These are phyloP conservation scores for Tachina grossa DNA, from an alignment of 2,888 invertebrate genomes.

Conservation along the genomic window DNA sequence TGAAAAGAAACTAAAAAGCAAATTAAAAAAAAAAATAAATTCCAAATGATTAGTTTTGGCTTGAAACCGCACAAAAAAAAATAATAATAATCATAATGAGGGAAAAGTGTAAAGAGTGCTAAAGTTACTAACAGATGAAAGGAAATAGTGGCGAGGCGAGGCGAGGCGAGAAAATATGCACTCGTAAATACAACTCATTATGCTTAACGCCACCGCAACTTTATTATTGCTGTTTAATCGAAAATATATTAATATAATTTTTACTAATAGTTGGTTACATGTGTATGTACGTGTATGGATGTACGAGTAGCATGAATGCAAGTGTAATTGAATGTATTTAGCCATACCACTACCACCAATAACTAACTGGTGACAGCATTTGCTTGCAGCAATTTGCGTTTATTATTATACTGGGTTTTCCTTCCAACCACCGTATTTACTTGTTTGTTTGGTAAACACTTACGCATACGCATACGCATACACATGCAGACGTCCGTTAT, in stretches of 20 bases:
- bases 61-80: slow-evolving; percentile 48
- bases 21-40: slow-evolving; percentile 54
- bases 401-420: slow-evolving; percentile 25
- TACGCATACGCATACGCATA: background rate
- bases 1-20: slow-evolving; percentile 33
- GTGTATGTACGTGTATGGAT: background rate
- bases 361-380: slow-evolving; percentile 10
- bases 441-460: background rate
- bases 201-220: slow-evolving; percentile 48
- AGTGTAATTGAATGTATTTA: slow-evolving; percentile 30
- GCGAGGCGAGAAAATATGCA: background rate
- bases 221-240: slow-evolving; percentile 48
- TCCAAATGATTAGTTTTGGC: slow-evolving; percentile 70
- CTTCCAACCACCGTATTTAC: slow-evolving; percentile 18
- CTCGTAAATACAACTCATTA: slow-evolving; percentile 50
- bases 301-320: background rate
- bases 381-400: slow-evolving; percentile 16
- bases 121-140: too few relatives aligned
- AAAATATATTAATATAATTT: slow-evolving; percentile 22
- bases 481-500: background rate
- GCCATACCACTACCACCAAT: slow-evolving; percentile 26
- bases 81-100: background rate
- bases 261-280: background rate
- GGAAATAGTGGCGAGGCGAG: background rate
- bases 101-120: background rate